Evolutionary conservation across 2,797 vertebrate genomes (phyloP), one percentile per base, ranked within the genome.

Genomic region (Diplodus puntazzo): DNA sequence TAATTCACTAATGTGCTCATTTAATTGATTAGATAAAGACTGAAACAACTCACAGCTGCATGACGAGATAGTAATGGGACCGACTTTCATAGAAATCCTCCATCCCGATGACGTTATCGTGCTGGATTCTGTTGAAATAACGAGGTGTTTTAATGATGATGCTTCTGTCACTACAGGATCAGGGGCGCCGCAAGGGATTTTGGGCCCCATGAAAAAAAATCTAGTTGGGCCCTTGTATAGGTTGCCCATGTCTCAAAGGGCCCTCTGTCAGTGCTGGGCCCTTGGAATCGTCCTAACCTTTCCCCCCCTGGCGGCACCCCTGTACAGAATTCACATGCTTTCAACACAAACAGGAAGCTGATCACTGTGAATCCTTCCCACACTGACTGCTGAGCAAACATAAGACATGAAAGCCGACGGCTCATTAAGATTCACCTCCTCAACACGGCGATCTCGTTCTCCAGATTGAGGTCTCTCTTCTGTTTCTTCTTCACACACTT

Each of bases 401-500:
- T 27, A 2, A 39, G 30, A 67, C 39, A 70, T 12, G 14, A 73
- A 20, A 27, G 52, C 0, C 1, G 46, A 30, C 16, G 46, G 45
- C 48, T 52, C n/a, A 9, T 43, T 0, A 3, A 57, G 53, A 21
- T 58, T n/a, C 14, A 48, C 98, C 95, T 98, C 79, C 96, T 97
- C 91, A 99, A 48, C 83, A 99, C 98, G 0, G 96, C 92, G 2
- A 99, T 99, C 94, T 99, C 98, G 0, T 99, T 99, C 92, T 99
- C 98, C 90, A 99, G 90, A 76, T 95, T 98, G 76, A 96, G 89
- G 48, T 98, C 97, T 39, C 91, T 89, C 83, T 96, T 97, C 53
- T 96, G 97, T 63, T 95, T 96, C 90, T 99, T 99, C 94, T 98
- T 99, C 88, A 99, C 96, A 79, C 98, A 99, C 80, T 99, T 99